Evolutionary conservation across 1,140 invertebrate species (phyloP).

Genomic region (Drosophila quadrilineata): DNA sequence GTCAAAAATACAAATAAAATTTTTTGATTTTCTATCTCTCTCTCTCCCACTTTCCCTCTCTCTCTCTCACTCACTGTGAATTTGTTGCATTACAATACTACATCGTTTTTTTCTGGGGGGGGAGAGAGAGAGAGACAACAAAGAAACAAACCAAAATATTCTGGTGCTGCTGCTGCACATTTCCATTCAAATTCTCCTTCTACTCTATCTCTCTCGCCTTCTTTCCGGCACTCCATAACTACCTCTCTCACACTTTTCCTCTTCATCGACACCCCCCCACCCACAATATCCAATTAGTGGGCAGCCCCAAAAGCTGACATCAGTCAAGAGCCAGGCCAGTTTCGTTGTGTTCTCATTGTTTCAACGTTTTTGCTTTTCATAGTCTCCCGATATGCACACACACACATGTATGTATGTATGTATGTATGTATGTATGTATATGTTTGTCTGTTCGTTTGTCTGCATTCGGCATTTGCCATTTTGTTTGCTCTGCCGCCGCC

Average conservation of each 20-base stretch:
- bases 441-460: constrained; percentile 28
- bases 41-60: not conserved
- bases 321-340: constrained; percentile 47
- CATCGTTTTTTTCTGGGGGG: too few relatives aligned
- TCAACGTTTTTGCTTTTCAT: constrained; percentile 44
- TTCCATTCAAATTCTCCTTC: too few relatives aligned
- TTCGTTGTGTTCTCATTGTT: constrained; percentile 48
- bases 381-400: constrained; percentile 18
- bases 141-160: too few relatives aligned
- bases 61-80: too few relatives aligned
- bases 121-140: too few relatives aligned
- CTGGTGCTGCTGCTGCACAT: too few relatives aligned
- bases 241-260: not conserved
- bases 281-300: constrained; percentile 43
- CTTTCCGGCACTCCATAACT: too few relatives aligned
- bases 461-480: constrained; percentile 48
- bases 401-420: not conserved
- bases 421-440: not conserved
- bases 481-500: constrained; percentile 11
- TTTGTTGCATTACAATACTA: too few relatives aligned
- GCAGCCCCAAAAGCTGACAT: constrained; percentile 41
- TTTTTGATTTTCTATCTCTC: not conserved
- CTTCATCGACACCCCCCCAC: not conserved
- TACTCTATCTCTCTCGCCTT: too few relatives aligned
- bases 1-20: constrained; percentile 30